phyloP scores from a whole-genome alignment of 2,888 invertebrate species.

The Luperina nickerlii region DNA sequence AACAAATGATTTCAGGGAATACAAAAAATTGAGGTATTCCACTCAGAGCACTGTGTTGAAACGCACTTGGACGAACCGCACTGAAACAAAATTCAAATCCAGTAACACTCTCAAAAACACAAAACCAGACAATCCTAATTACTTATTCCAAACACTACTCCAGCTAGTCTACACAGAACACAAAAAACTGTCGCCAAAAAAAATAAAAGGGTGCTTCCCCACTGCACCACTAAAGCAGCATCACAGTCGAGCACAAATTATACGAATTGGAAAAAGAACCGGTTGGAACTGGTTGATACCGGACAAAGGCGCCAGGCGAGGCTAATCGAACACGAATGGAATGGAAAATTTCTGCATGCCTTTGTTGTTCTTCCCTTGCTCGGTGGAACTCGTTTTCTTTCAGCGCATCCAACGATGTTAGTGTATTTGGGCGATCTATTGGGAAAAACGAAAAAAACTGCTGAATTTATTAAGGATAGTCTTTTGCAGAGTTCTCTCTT shows the following conservation, averaged over 20 bases:
- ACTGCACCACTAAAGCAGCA: conserved; percentile 63
- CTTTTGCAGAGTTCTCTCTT: conserved; percentile 49
- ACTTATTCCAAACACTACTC: conserved; percentile 41
- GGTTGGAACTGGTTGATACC: conserved; percentile 62
- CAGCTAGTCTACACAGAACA: conserved; percentile 27
- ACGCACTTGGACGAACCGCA: no score
- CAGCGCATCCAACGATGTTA: conserved; percentile 64
- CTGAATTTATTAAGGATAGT: conserved; percentile 61
- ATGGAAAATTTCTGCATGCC: conserved; percentile 74
- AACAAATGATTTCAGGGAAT: not conserved
- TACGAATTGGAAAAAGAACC: conserved; percentile 66
- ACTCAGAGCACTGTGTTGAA: no score
- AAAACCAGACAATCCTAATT: conserved; percentile 22
- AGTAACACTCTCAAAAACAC: not conserved
- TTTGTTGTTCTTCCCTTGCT: conserved; percentile 71
- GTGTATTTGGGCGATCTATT: conserved; percentile 62
- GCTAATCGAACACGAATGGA: conserved; percentile 78
- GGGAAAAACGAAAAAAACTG: conserved; percentile 47
- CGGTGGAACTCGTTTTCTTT: conserved; percentile 69
- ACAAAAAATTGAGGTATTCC: not conserved
- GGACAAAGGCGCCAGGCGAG: conserved; percentile 72
- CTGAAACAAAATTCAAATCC: not conserved
- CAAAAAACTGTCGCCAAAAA: conserved; percentile 38
- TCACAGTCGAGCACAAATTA: conserved; percentile 66
- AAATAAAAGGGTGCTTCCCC: conserved; percentile 43